phyloP scores from a whole-genome alignment of 2,888 invertebrate species.

The Entomobrya multifasciata region DNA sequence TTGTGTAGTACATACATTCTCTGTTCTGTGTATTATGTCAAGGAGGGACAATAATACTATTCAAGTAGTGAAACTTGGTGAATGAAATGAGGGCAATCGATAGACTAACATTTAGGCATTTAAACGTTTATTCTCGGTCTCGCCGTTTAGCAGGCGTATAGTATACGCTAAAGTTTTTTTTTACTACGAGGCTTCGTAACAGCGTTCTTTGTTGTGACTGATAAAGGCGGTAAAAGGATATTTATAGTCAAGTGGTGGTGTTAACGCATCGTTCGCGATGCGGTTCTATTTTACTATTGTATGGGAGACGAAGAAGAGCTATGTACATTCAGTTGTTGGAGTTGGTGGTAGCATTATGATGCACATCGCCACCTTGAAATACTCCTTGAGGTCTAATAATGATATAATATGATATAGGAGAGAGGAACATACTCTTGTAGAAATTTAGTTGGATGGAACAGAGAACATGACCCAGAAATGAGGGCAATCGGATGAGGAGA shows the following conservation, averaged over 20 bases:
- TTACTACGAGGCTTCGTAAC: background rate
- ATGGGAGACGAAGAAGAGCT: background rate
- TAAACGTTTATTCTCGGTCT: slow-evolving; percentile 52
- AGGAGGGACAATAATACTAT: background rate
- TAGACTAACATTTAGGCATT: slow-evolving; percentile 71
- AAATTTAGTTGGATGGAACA: slow-evolving; percentile 55
- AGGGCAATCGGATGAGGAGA: slow-evolving; percentile 68
- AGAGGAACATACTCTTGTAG: background rate
- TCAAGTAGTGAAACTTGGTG: slow-evolving; percentile 53
- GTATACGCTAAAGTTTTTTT: slow-evolving; percentile 34
- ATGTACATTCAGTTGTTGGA: background rate
- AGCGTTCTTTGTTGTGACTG: slow-evolving; percentile 37
- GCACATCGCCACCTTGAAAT: slow-evolving; percentile 68
- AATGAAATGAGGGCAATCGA: slow-evolving; percentile 77
- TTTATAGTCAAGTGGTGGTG: slow-evolving; percentile 8
- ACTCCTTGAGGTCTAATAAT: slow-evolving; percentile 64
- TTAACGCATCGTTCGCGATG: slow-evolving; percentile 43
- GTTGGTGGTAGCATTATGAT: slow-evolving; percentile 16
- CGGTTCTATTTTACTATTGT: background rate
- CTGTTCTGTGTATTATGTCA: background rate
- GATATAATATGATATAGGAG: slow-evolving; percentile 48
- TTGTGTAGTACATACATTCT: background rate
- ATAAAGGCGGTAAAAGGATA: slow-evolving; percentile 1
- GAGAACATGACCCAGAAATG: slow-evolving; percentile 70
- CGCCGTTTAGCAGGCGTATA: slow-evolving; percentile 20